These are phyloP conservation scores for Colistium nudipinnis DNA, from an alignment of 2,113 vertebrate species.

Conservation along the genomic window DNA sequence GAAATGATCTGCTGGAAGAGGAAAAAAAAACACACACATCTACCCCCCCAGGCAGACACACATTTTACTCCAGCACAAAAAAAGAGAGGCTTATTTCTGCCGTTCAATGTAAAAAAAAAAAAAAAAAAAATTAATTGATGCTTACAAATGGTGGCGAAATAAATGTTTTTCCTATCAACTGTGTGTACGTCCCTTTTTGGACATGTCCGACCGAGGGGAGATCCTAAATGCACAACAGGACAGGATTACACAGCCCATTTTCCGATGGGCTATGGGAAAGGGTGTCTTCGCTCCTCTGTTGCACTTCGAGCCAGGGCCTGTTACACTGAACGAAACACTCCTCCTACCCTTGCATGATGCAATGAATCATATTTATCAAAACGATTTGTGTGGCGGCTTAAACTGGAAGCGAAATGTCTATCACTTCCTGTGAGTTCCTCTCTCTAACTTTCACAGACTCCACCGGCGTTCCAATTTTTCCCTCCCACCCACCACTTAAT, in stretches of 20 bases:
- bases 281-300: background rate
- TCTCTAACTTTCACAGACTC: background rate
- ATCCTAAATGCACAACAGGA: background rate
- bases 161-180: too few relatives aligned
- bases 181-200: too few relatives aligned
- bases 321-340: too few relatives aligned
- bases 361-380: background rate
- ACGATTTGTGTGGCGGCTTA: background rate
- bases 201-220: background rate
- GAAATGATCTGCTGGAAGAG: too few relatives aligned
- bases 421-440: background rate
- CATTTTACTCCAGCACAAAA: background rate
- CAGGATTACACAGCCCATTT: background rate
- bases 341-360: background rate
- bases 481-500: slow-evolving; percentile 4
- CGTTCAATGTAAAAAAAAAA: background rate
- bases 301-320: background rate
- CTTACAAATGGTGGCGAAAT: too few relatives aligned
- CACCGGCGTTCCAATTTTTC: slow-evolving; percentile 11
- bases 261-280: background rate
- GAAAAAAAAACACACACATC: too few relatives aligned
- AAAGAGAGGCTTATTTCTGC: background rate
- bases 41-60: too few relatives aligned
- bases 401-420: background rate
- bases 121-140: too few relatives aligned